Conservation (phyloP, 2,797 vertebrate species). For the Aulostomus chinensis region DNA sequence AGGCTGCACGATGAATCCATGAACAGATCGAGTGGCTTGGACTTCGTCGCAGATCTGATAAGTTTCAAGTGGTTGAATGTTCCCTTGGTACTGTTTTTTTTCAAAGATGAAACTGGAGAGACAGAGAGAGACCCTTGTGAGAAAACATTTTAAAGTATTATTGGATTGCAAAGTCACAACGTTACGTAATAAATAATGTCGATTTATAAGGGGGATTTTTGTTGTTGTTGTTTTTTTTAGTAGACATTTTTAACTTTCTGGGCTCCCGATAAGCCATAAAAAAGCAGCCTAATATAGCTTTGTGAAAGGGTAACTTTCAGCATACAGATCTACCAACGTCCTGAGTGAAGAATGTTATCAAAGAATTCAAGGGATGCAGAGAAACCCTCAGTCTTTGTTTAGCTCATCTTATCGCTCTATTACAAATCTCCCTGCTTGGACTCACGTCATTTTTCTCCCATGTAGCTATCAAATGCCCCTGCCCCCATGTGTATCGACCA, state of each 20-base stretch:
- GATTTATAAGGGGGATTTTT: no score
- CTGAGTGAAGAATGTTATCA: slow-evolving; percentile 25
- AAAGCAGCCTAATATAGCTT: no score
- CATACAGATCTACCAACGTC: slow-evolving; percentile 1
- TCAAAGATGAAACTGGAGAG: slow-evolving; percentile 27
- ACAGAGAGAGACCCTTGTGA: not conserved
- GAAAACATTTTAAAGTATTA: slow-evolving; percentile 9
- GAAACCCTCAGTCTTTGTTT: slow-evolving; percentile 48
- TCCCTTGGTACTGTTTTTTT: slow-evolving; percentile 29
- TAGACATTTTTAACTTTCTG: no score
- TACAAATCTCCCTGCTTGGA: slow-evolving; percentile 71
- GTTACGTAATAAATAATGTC: no score
- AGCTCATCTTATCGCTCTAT: slow-evolving; percentile 68
- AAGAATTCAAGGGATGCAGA: slow-evolving; percentile 22
- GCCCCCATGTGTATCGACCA: slow-evolving; percentile 78
- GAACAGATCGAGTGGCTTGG: slow-evolving; percentile 56
- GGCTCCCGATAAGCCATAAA: no score
- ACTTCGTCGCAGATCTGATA: slow-evolving; percentile 47
- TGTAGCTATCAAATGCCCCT: slow-evolving; percentile 75
- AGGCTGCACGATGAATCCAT: slow-evolving; percentile 42
- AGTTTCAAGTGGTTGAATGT: slow-evolving; percentile 36
- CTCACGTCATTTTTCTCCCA: slow-evolving; percentile 80
- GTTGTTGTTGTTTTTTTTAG: no score
- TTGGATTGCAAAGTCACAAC: slow-evolving; percentile 8
- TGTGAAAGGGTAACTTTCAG: slow-evolving; percentile 10